Base-by-base conservation (phyloP, 2,888 invertebrate species). In the Drosophila percnosoma region DNA sequence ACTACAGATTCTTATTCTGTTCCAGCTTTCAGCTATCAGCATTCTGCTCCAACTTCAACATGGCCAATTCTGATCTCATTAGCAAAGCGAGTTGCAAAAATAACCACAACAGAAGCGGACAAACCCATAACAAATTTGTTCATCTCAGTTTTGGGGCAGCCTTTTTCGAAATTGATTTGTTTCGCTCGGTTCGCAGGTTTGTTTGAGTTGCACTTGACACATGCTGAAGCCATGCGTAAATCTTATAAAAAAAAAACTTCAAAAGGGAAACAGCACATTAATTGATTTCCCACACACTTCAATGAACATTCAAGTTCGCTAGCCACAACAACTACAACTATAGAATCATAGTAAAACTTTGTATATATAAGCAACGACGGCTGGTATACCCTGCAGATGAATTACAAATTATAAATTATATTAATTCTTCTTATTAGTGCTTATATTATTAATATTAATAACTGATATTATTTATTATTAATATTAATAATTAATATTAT, bases 121-220 rank as follows among this genome's bases (percentile, higher is more conserved):
- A 40, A 53, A 42, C 5, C 18, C 48, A 36, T 29, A 36, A 27
- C 45, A 29, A 49, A 42, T 21, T 5, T 21, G 40, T 27, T 48
- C 31, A 29, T 27, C 13, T 38, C 36, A 21, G 24, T 38, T 53
- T 27, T 29, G 48, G 48, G 29, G 38, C 29, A 42, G 53, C 51
- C 60, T 66, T 55, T 61, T 38, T 55, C 61, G 59, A 87, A 85
- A 85, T 85, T 83, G 85, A 86, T 88, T 85, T 88, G 73, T 55
- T 15, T 78, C 62, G 59, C 52, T 68, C 48, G 68, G 75, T 49
- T 68, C 76, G 54, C 69, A 74, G 78, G 78, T 62, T 67, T 83
- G 83, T 89, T 87, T 89, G 85, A 65, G 64, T 75, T 87, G 87
- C 83, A 82, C 86, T 87, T 87, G 87, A 89, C 89, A 89, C 77